A percentile compares a stretch with the other conserved stretches of the same genome.
These are phyloP conservation scores for Teleogryllus oceanicus DNA, from an alignment of 2,888 invertebrate genomes.

Conservation along the genomic window DNA sequence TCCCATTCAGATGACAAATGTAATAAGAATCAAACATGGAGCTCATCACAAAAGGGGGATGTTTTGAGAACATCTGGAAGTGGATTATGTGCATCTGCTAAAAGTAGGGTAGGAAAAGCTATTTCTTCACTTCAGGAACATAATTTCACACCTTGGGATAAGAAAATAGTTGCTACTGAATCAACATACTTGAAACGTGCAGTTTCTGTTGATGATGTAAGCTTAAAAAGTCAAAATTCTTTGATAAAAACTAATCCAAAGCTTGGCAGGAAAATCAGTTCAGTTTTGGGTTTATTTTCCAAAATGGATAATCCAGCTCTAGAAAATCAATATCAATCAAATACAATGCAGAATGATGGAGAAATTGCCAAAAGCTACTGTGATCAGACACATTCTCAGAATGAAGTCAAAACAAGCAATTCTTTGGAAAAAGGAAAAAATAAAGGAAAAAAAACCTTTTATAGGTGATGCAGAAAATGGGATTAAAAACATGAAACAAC, in stretches of 20 bases:
- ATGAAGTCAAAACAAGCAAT: constrained; percentile 44
- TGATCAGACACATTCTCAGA: constrained; percentile 41
- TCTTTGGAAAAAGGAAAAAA: constrained; percentile 38
- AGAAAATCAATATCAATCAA: constrained; percentile 28
- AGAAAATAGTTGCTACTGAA: constrained; percentile 55
- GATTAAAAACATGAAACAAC: no score
- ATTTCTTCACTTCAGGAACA: constrained; percentile 42
- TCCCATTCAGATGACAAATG: constrained; percentile 35
- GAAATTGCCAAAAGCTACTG: constrained; percentile 37
- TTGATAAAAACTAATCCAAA: constrained; percentile 12
- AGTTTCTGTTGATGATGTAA: constrained; percentile 60
- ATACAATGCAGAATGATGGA: constrained; percentile 37
- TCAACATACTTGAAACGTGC: constrained; percentile 67
- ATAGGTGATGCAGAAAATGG: no score
- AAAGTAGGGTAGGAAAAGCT: constrained; percentile 47
- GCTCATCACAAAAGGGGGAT: constrained; percentile 61
- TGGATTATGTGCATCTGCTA: constrained; percentile 27
- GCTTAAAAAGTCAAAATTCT: neutral
- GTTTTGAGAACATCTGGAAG: constrained; percentile 31
- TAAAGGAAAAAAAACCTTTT: constrained; percentile 31
- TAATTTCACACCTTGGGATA: constrained; percentile 42
- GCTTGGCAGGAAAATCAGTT: constrained; percentile 61
- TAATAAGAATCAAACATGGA: constrained; percentile 58
- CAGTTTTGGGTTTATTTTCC: constrained; percentile 72
- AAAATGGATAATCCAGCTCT: constrained; percentile 47